These are phyloP conservation scores for Heliconius sara DNA, from an alignment of 2,888 invertebrate species.

Conservation along the genomic window DNA sequence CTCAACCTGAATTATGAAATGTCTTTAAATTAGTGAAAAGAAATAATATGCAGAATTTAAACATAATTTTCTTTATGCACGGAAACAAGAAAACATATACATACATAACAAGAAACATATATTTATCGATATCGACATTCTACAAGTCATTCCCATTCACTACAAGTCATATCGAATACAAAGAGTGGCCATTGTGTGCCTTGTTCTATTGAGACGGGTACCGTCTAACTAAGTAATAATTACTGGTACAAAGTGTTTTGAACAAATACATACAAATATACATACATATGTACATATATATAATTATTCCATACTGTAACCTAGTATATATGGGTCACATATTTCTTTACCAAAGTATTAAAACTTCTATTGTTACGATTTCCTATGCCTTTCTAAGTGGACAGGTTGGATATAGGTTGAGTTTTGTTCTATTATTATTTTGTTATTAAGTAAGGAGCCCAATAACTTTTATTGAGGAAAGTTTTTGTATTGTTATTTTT, in stretches of 20 bases:
- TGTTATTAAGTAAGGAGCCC: not conserved
- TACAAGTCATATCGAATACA: slow-evolving; percentile 52
- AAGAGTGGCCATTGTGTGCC: slow-evolving; percentile 45
- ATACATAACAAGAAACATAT: no score
- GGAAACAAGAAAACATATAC: no score
- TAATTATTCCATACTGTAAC: slow-evolving; percentile 15
- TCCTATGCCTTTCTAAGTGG: not conserved
- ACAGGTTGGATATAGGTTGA: not conserved
- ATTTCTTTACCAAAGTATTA: slow-evolving; percentile 29
- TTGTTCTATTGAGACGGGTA: slow-evolving; percentile 42
- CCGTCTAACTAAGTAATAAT: slow-evolving; percentile 46
- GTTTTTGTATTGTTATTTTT: not conserved
- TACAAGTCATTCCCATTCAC: slow-evolving; percentile 18
- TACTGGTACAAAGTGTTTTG: slow-evolving; percentile 30
- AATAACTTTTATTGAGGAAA: not conserved
- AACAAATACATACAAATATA: slow-evolving; percentile 23
- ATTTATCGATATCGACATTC: slow-evolving; percentile 16
- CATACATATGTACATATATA: slow-evolving; percentile 27
- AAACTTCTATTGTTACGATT: slow-evolving; percentile 23
- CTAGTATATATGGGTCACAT: slow-evolving; percentile 32
- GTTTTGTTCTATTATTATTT: not conserved
- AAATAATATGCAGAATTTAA: no score
- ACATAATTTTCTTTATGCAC: no score
- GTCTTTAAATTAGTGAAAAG: no score
- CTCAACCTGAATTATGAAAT: no score